A percentile compares a stretch with the other conserved stretches of the same genome.
Evolutionary conservation across 2,113 vertebrate species (phyloP).

Genomic region (Solenodon paradoxus): DNA sequence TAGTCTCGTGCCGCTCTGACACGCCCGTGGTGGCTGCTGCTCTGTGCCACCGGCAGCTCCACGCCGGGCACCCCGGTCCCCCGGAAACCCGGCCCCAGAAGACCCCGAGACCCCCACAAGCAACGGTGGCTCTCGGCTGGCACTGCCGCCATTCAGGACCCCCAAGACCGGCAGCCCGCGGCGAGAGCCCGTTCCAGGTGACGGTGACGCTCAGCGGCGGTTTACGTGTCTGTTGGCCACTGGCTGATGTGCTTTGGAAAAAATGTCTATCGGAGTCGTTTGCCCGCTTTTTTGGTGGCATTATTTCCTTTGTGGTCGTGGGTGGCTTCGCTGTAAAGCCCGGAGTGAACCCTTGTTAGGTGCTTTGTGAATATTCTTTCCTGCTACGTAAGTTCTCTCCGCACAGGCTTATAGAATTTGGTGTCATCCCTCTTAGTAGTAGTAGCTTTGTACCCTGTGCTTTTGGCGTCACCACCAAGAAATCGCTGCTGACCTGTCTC

Average conservation of each 20-base stretch:
- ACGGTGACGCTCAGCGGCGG: no score
- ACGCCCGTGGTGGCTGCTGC: no score
- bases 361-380: background rate
- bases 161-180: no score
- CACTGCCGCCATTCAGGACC: accelerated
- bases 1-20: no score
- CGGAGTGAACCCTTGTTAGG: no score
- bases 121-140: background rate
- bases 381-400: background rate
- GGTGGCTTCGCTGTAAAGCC: no score
- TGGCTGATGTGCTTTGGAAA: background rate
- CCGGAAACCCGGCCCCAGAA: accelerated
- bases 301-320: no score
- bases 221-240: accelerated
- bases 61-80: background rate
- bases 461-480: background rate
- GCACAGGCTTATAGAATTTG: no score
- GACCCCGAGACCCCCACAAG: accelerated
- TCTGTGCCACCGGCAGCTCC: no score
- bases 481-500: accelerated
- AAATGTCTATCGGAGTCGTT: background rate
- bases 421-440: accelerated
- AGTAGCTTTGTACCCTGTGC: background rate
- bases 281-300: no score
- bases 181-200: no score